A percentile compares a stretch with the other conserved stretches of the same genome.
These are phyloP conservation scores for Mus caroli DNA, from an alignment of 2,797 vertebrate species.

Conservation along the genomic window DNA sequence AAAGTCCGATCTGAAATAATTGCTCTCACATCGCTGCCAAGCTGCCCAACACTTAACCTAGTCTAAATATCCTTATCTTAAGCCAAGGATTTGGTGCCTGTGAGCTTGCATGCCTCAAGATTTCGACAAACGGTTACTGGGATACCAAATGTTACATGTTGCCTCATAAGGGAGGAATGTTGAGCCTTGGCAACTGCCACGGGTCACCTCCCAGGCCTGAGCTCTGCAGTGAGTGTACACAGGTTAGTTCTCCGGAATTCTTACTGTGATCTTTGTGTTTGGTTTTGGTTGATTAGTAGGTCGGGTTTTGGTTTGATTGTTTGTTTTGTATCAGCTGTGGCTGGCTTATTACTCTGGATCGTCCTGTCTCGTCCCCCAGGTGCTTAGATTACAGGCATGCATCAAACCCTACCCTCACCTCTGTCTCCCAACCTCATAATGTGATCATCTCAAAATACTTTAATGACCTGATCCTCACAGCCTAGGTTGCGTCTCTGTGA, in stretches of 20 bases:
- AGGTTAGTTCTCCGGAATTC: constrained; percentile 48
- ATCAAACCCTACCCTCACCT: not conserved
- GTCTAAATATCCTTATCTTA: constrained; percentile 70
- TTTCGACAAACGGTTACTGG: constrained; percentile 49
- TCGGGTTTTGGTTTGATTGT: not conserved
- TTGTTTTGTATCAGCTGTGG: not conserved
- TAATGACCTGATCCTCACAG: not conserved
- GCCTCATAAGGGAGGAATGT: constrained; percentile 67
- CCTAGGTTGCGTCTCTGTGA: not conserved
- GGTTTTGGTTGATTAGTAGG: not conserved
- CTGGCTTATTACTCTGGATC: not conserved
- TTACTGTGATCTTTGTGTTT: not conserved
- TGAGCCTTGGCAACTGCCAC: not conserved
- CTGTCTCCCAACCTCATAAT: constrained; percentile 23
- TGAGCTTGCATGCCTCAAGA: constrained; percentile 46
- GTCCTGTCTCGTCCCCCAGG: not conserved
- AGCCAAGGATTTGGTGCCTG: constrained; percentile 60
- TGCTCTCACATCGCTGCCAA: constrained; percentile 60
- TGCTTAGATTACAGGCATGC: not conserved
- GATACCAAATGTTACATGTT: constrained; percentile 28
- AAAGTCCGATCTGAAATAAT: not conserved
- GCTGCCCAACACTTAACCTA: constrained; percentile 42
- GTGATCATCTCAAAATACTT: not conserved
- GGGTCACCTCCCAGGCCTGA: not conserved
- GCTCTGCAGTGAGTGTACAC: not conserved